Conservation (phyloP, 2,797 vertebrate species). For the Bradypus variegatus region DNA sequence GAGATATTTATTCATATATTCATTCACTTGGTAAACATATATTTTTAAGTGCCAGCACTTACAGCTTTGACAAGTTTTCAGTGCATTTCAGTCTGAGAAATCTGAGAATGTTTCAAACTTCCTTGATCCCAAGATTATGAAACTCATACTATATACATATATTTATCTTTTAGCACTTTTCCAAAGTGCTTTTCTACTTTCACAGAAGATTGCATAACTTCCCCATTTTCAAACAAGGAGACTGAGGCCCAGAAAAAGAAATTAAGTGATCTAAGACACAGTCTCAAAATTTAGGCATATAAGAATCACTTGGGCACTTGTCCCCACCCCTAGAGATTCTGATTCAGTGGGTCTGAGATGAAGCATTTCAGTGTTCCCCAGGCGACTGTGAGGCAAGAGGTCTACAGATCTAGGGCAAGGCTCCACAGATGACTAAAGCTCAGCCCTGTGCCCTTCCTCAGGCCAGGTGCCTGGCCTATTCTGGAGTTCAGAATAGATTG, state of each 20-base stretch:
- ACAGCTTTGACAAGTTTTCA: background rate
- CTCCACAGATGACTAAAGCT: background rate
- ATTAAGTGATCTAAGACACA: slow-evolving; percentile 3
- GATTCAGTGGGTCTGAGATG: background rate
- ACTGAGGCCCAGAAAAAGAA: background rate
- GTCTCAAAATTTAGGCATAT: slow-evolving; percentile 15
- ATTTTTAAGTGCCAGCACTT: background rate
- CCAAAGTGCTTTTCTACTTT: slow-evolving; percentile 27
- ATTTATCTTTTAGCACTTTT: slow-evolving; percentile 11
- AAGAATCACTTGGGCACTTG: background rate
- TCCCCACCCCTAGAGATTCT: background rate
- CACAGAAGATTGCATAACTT: background rate
- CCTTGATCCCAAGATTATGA: background rate
- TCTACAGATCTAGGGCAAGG: background rate
- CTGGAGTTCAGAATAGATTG: background rate
- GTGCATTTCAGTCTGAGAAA: slow-evolving; percentile 14
- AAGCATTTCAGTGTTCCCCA: background rate
- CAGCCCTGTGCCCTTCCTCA: background rate
- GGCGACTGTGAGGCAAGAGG: background rate
- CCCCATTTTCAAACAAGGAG: slow-evolving; percentile 39
- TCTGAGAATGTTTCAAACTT: slow-evolving; percentile 4
- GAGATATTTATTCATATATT: background rate
- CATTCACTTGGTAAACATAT: background rate
- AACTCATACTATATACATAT: background rate
- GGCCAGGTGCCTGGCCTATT: background rate